Base-by-base conservation (phyloP, 2,797 vertebrate genomes). In the Enteromius mattozi region DNA sequence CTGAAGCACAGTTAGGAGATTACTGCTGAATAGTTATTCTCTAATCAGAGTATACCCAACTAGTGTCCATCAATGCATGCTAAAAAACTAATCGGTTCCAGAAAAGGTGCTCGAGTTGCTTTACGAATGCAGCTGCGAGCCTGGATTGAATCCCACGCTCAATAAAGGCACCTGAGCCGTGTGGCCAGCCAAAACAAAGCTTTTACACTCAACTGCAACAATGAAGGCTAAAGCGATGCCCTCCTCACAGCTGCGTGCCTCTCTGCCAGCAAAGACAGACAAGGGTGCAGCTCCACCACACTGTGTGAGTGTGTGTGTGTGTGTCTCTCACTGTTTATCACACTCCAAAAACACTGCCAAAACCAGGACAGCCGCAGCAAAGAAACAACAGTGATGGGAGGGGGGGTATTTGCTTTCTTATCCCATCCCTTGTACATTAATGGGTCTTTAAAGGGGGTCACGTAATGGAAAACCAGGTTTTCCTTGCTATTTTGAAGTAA, bases 291-390 rank as follows among this genome's bases (percentile, higher is more conserved):
- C 82, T 88, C 78, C 74, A 77, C 66, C 74, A 87, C 54, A 81
- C 24, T 88, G 85, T 83, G 80, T 80, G 49, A 59, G 79, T 85
- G 84, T 86, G 86, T 86, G 54, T 37, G 4, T 76, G 74, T 37
- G 30, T 61, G 21, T 65, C 82, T 76, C 33, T 63, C 88, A 82
- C 84, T 85, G 89, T 91, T 92, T 91, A 92, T 92, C 91, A 92
- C 90, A 89, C 82, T 89, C 85, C 84, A 78, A 54, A 86, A 82
- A 85, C 66, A 69, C 83, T 86, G 89, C 85, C 88, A 88, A 82
- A 89, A 82, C 30, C 51, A 76, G 49, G 82, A 47, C 88, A 70
- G 83, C 47, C 86, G 56, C 82, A 12, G 70, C 76, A 91, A 87
- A 89, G 88, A 89, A 40, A 86, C 86, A 83, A 92, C 45, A 75